Base-by-base conservation (phyloP, 2,113 vertebrate genomes). In the Chrysochloris asiatica region DNA sequence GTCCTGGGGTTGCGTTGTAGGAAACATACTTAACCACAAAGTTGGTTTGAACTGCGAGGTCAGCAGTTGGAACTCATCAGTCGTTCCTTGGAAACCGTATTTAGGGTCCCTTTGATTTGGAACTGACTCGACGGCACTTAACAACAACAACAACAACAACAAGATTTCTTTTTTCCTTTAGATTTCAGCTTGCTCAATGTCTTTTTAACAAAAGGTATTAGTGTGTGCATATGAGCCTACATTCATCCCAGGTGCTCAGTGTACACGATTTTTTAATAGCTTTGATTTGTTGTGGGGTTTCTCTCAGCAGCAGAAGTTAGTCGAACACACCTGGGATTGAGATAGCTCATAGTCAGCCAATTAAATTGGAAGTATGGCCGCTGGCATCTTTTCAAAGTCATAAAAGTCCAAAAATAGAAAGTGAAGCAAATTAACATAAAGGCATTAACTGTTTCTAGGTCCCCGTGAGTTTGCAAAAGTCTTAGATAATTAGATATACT, bases 401-500 rank as follows among this genome's bases (percentile, higher is more conserved):
- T 78, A 59, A 95, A 93, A 52, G 90, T 43, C 77, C 90, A 48
- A 95, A 97, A 96, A 84, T 82, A 96, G 61, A 65, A 36, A 88
- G 79, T 82, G 73, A 93, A 95, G 94, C 52, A 72, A 95, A 95
- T 96, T 75, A 88, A 47, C 89, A 90, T 95, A 94, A 95, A 96
- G 41, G 33, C 82, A 81, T 91, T 96, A 81, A 94, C 87, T 88
- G 86, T 83, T 84, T 71, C 93, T 79, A 85, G 33, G 10, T 95
- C 91, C 54, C 2, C 78, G 1, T 92, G 95, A 79, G 77, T 96
- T 96, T 95, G 90, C 93, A 97, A 92, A 73, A 86, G 54, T 71
- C 95, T 80, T 95, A 90, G 82, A 28, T 94, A 97, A 96, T 97
- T 95, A 97, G 85, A 94, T 97, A 97, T 96, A 36, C 4, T 0